Evolutionary conservation across 2,113 vertebrate genomes (phyloP), one percentile per base, ranked within the genome.

Genomic region (Dascyllus trimaculatus): DNA sequence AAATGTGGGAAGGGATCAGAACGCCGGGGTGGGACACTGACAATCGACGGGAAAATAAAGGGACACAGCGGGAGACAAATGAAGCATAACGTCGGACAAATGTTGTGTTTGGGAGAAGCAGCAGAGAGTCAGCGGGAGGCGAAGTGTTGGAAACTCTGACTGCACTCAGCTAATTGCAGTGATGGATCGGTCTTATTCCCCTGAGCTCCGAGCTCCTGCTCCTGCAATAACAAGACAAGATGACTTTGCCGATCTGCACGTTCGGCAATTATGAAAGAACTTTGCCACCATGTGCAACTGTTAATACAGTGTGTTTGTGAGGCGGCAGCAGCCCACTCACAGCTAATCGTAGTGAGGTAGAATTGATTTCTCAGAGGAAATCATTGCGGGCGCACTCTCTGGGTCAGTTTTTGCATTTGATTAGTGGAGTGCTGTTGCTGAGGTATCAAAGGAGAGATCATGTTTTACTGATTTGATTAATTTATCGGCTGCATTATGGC

Each of bases 181-280:
- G 88, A 92, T 85, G 84, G 88, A 89, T 88, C 25, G 71, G 56
- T 69, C 74, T 40, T 85, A 70, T 61, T 89, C 81, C 82, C 85
- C 45, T 29, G 29, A 29, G 29, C 29, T 4, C 13, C 0, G 40
- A 67, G 75, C 79, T 77, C 64, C 79, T 43, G 65, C 66, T 62
- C 63, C 57, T 62, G 80, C 81, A 81, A 78, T 62, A 85, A 85
- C 84, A 74, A 71, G 45, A 64, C 67, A 61, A 60, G 49, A 83
- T 57, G 74, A 86, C 68, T 78, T 78, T 78, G 71, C 81, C 81
- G 38, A 75, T 70, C 63, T 74, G 89, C 76, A 70, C 58, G 11
- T 65, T 57, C 54, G 32, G 65, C 75, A 64, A 77, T 85, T 78
- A 75, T 80, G 71, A 74, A 75, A 74, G 54, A 85, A 75, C 60